phyloP scores from a whole-genome alignment of 2,797 vertebrate species.

The Propithecus deckenii region DNA sequence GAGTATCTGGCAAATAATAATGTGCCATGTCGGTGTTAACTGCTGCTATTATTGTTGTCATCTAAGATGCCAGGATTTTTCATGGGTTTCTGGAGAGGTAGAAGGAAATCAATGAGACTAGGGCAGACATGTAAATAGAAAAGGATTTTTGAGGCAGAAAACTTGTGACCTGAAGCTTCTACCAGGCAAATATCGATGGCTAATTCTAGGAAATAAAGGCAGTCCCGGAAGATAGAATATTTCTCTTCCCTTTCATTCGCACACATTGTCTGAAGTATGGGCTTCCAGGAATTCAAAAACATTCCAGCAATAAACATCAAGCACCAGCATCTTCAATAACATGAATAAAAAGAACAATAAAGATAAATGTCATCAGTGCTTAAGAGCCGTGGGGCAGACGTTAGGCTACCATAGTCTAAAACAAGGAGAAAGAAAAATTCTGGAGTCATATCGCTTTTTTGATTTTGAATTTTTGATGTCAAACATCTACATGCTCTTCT shows the following conservation, averaged over 20 bases:
- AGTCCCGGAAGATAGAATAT: neutral
- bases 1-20: neutral
- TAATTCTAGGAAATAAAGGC: slow-evolving; percentile 46
- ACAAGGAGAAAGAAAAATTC: neutral
- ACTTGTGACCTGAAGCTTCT: slow-evolving; percentile 25
- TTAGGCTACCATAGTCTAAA: neutral
- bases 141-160: slow-evolving; percentile 45
- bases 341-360: slow-evolving; percentile 9
- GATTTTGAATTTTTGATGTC: neutral
- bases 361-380: neutral
- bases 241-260: slow-evolving; percentile 40
- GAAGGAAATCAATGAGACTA: neutral
- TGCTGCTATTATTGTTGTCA: neutral
- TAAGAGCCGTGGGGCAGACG: neutral
- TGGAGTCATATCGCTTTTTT: neutral
- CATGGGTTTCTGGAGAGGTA: neutral
- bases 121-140: slow-evolving; percentile 17
- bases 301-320: slow-evolving; percentile 17
- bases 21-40: neutral
- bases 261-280: neutral
- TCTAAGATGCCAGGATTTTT: neutral
- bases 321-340: neutral
- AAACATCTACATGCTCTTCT: neutral
- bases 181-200: slow-evolving; percentile 11
- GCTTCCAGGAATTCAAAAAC: slow-evolving; percentile 2